A percentile compares a stretch with the other conserved stretches of the same genome.
Conservation (phyloP, 2,888 invertebrate genomes). For the Campoplex nolae region DNA sequence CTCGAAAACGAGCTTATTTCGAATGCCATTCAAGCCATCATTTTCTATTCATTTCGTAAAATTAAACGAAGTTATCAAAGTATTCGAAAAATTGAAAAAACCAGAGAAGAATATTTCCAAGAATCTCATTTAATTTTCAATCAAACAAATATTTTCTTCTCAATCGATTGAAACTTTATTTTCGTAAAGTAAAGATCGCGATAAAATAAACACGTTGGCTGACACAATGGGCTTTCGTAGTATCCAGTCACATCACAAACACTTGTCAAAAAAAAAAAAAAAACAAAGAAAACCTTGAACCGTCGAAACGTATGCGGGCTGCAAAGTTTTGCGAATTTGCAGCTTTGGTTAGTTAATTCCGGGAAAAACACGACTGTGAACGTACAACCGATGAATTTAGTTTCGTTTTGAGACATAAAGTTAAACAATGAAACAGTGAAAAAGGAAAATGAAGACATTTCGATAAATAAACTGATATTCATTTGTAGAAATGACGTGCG, state of each 20-base stretch:
- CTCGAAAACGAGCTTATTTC: background rate
- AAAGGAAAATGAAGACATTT: background rate
- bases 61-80: too few relatives aligned
- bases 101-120: background rate
- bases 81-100: too few relatives aligned
- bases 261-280: background rate
- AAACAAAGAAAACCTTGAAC: background rate
- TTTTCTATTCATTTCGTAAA: too few relatives aligned
- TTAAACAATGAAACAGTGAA: background rate
- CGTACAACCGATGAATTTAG: background rate
- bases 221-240: background rate
- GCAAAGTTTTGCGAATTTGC: too few relatives aligned
- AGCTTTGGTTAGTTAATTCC: too few relatives aligned
- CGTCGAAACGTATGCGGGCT: too few relatives aligned
- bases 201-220: background rate
- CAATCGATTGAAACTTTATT: background rate
- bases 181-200: background rate
- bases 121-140: background rate
- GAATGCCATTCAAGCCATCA: background rate
- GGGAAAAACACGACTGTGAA: background rate
- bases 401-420: background rate
- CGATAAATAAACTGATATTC: background rate
- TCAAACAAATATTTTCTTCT: background rate
- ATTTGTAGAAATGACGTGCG: constrained; percentile 83
- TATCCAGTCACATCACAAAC: background rate